These are phyloP conservation scores for Cebus imitator DNA, from an alignment of 2,113 vertebrate genomes.

Conservation along the genomic window DNA sequence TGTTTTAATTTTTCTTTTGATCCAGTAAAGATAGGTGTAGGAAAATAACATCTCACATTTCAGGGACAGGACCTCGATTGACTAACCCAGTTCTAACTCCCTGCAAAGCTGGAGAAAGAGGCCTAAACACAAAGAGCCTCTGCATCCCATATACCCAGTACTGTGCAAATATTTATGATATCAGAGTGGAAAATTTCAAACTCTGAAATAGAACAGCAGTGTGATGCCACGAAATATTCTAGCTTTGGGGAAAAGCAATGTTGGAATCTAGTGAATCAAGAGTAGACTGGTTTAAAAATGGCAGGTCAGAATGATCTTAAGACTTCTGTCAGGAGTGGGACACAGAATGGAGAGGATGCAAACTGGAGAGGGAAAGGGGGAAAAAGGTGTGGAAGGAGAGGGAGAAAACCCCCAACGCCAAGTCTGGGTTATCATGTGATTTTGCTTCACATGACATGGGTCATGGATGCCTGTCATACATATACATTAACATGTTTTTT, in stretches of 20 bases:
- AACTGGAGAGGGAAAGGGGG: not conserved
- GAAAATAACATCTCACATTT: constrained; percentile 67
- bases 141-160: not conserved
- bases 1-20: constrained; percentile 69
- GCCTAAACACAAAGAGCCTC: not conserved
- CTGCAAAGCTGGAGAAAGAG: not conserved
- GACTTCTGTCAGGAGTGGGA: not conserved
- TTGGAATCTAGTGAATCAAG: not conserved
- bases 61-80: not conserved
- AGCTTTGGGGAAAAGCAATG: not conserved
- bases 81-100: not conserved
- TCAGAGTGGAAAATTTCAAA: not conserved
- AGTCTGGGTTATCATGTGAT: not conserved
- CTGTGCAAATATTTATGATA: not conserved
- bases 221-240: not conserved
- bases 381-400: not conserved
- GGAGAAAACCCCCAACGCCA: not conserved
- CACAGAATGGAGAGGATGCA: not conserved
- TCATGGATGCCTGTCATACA: not conserved
- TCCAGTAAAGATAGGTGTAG: constrained; percentile 57
- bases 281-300: not conserved
- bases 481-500: not conserved
- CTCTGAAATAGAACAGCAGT: not conserved
- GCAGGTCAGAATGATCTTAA: not conserved
- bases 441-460: not conserved